Evolutionary conservation across 2,113 vertebrate species (phyloP).

Genomic region (Eurypyga helias): DNA sequence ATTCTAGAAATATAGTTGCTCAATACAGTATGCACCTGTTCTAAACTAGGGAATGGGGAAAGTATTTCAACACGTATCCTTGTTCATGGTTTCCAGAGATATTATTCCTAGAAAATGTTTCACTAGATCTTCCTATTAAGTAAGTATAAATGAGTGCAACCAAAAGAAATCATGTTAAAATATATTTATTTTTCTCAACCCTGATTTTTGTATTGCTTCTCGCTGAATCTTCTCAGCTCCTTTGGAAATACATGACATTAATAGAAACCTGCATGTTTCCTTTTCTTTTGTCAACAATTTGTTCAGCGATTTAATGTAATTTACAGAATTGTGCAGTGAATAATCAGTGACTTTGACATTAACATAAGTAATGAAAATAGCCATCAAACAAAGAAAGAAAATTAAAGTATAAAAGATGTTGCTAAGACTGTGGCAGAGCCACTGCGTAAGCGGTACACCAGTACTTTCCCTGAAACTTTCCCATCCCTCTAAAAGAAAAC

Average conservation of each 20-base stretch:
- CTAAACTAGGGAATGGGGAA: background rate
- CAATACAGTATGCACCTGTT: background rate
- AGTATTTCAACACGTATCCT: background rate
- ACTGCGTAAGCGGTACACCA: conserved; percentile 22
- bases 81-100: background rate
- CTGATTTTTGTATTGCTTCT: background rate
- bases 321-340: conserved; percentile 1
- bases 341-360: conserved; percentile 32
- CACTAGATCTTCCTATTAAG: background rate
- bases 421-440: background rate
- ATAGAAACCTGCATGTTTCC: background rate
- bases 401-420: conserved; percentile 27
- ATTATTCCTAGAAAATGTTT: background rate
- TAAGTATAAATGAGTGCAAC: background rate
- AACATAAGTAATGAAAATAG: conserved; percentile 57
- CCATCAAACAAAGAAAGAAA: conserved; percentile 26
- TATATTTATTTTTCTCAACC: background rate
- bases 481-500: background rate
- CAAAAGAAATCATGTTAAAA: background rate
- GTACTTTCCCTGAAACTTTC: conserved; percentile 18
- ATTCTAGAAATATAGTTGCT: background rate
- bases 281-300: background rate
- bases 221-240: background rate
- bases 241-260: background rate
- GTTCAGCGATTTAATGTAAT: background rate